Evolutionary conservation across 1,140 invertebrate species (phyloP), one percentile per base, ranked within the genome.

Genomic region (Tyrophagus putrescentiae): DNA sequence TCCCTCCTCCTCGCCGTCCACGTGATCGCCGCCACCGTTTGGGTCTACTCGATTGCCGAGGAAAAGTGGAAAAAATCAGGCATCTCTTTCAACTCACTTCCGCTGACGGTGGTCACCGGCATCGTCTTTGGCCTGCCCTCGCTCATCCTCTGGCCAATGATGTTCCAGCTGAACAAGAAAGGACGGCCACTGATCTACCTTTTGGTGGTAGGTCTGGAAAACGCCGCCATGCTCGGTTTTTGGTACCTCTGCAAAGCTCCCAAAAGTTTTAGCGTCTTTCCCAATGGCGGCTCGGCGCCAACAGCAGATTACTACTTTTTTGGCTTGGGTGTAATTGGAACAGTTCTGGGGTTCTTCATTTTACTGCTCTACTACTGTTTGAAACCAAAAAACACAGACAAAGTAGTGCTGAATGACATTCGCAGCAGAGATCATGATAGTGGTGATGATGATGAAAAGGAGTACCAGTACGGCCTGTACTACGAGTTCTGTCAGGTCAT

Each of bases 391-490:
- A 63, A 62, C 21, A 66, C 67, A 1, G 68, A 68, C 36, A 39
- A 62, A 21, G 65, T 68, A 1, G 67, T 66, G 6, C 62, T 66
- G 3, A 56, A 65, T 29, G 64, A 68, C 18, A 68, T 68, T 45
- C 58, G 62, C 45, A 33, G 16, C 13, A 27, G 34, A 3, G 50
- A 32, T 16, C 50, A 23, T 1, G 36, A 41, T 1, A 44, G 57
- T 16, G n/a, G n/a, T n/a, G n/a, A n/a, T n/a, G n/a, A n/a, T n/a
- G n/a, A n/a, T n/a, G n/a, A n/a, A n/a, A n/a, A n/a, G n/a, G n/a
- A n/a, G n/a, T n/a, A n/a, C n/a, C n/a, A n/a, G n/a, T 68, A 63
- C 39, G 68, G 68, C 0, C 67, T 68, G 50, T 68, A 66, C 57
- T 68, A 65, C 48, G 68, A 68, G 18, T 68, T 68, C 39, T 68